Conservation (phyloP, 2,888 invertebrate genomes). For the Silvanus unidentatus region DNA sequence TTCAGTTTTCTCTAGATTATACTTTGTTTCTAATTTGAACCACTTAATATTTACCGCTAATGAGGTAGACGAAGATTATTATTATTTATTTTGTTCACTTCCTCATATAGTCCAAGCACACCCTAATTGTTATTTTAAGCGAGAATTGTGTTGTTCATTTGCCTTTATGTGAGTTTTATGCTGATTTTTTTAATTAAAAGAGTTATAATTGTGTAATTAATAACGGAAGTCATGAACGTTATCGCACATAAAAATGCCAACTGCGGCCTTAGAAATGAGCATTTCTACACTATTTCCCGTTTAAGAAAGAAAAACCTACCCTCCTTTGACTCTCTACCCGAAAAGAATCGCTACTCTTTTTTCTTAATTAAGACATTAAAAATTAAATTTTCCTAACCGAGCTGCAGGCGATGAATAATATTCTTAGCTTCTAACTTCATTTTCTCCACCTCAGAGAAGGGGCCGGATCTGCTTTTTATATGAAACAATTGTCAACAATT, state of each 20-base stretch:
- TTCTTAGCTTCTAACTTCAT: too few relatives aligned
- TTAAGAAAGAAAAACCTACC: too few relatives aligned
- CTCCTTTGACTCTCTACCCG: too few relatives aligned
- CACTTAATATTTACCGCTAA: slow-evolving; percentile 42
- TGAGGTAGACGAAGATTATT: slow-evolving; percentile 40
- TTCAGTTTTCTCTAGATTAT: slow-evolving; percentile 40
- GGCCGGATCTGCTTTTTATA: too few relatives aligned
- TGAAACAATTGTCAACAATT: too few relatives aligned
- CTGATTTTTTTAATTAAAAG: slow-evolving; percentile 38
- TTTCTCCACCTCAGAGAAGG: too few relatives aligned
- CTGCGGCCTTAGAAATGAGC: too few relatives aligned
- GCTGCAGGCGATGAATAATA: too few relatives aligned
- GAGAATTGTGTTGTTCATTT: slow-evolving; percentile 34
- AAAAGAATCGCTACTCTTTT: too few relatives aligned
- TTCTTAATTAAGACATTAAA: too few relatives aligned
- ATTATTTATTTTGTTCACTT: slow-evolving; percentile 40
- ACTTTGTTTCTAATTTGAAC: slow-evolving; percentile 39
- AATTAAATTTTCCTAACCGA: too few relatives aligned
- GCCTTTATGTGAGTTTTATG: slow-evolving; percentile 33
- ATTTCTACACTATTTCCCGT: too few relatives aligned
- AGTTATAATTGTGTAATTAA: slow-evolving; percentile 37
- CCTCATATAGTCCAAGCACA: slow-evolving; percentile 13
- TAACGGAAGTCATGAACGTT: slow-evolving; percentile 29
- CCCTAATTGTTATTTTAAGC: slow-evolving; percentile 39
- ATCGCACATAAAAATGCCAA: slow-evolving; percentile 27